Conservation (phyloP, 2,797 vertebrate genomes). For the Semotilus atromaculatus region DNA sequence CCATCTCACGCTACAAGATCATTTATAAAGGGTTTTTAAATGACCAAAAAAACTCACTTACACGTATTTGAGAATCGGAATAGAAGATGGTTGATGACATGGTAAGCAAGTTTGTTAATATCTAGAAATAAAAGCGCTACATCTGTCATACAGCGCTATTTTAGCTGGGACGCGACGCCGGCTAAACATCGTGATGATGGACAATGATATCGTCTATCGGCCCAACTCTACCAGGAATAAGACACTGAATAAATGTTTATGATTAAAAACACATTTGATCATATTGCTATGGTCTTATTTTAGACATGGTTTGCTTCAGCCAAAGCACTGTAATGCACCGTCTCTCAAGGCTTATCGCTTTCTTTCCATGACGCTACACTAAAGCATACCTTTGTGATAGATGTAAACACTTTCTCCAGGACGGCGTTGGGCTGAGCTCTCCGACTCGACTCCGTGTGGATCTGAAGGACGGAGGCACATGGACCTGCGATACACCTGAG, state of each 20-base stretch:
- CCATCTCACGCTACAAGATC: too few species aligned
- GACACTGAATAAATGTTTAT: background rate
- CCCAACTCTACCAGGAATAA: background rate
- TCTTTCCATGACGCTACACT: background rate
- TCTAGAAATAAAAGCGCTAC: too few species aligned
- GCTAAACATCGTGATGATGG: too few species aligned
- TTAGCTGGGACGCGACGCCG: too few species aligned
- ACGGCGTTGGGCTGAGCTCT: slow-evolving; percentile 88
- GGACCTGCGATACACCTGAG: slow-evolving; percentile 90
- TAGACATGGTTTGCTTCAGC: background rate
- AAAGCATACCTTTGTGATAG: slow-evolving; percentile 76
- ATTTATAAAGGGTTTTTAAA: too few species aligned
- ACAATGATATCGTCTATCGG: too few species aligned
- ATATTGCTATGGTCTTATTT: background rate
- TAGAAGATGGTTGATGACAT: too few species aligned
- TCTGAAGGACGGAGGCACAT: slow-evolving; percentile 84
- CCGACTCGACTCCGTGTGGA: slow-evolving; percentile 81
- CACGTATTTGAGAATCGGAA: too few species aligned
- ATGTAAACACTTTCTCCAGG: slow-evolving; percentile 88
- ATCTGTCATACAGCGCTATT: too few species aligned
- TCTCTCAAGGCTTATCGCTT: background rate
- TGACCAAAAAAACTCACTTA: too few species aligned
- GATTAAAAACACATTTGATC: background rate
- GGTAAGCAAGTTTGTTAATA: too few species aligned
- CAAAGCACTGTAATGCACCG: background rate